Evolutionary conservation across 2,888 invertebrate species (phyloP), one percentile per base, ranked within the genome.

Genomic region (Frankliniella fusca): DNA sequence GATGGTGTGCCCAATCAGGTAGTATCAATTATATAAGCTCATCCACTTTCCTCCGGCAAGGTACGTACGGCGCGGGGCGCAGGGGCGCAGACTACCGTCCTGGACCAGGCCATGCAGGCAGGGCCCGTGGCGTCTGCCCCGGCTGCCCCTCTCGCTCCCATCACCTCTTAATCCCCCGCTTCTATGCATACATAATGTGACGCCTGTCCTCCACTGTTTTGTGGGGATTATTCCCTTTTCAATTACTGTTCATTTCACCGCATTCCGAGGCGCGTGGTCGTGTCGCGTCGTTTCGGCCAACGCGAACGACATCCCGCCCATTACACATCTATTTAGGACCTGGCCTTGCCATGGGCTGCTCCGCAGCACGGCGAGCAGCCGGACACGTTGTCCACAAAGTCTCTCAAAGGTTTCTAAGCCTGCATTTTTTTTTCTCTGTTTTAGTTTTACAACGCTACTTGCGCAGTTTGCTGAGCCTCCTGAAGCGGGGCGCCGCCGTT

Each of bases 101-200:
- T 70, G 65, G 65, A n/a, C 65, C 65, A 9, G 65, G 18, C 65
- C 65, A 7, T 7, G 65, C 65, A 11, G 20, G 50, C n/a, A n/a
- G n/a, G n/a, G n/a, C n/a, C n/a, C n/a, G n/a, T n/a, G n/a, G n/a
- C n/a, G n/a, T 18, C 18, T 9, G 54, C 54, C 54, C 8, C 18
- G 12, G 1, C 54, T 54, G 54, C 54, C 18, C 8, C 54, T 7
- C 54, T 54, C 54, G 12, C 54, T 7, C 54, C 18, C 54, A 15
- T 18, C 15, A 9, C 15, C 54, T 54, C 70, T 70, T 23, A 11
- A n/a, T 70, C 70, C 23, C 70, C 23, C 70, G 11, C 20, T 27
- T 76, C 70, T 76, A 76, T 76, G 70, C 70, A 76, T 76, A 76
- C 70, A 23, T 76, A 76, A 76, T 76, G 70, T 76, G 70, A 76